phyloP scores from a whole-genome alignment of 1,140 invertebrate genomes.

The Andrena cerasifolii region DNA sequence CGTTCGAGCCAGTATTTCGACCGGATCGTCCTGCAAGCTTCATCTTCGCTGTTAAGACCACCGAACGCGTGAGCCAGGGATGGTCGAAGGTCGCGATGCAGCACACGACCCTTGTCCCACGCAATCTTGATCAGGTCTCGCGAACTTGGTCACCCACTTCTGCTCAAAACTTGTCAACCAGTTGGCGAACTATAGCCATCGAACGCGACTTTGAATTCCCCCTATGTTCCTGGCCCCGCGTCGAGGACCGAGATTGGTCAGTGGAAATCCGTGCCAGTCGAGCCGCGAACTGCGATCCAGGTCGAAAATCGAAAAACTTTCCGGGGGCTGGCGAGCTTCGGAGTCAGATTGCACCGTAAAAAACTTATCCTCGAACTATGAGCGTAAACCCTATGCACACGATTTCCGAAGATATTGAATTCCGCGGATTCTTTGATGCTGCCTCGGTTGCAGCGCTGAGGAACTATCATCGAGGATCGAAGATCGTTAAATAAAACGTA shows the following conservation, averaged over 20 bases:
- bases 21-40: no score
- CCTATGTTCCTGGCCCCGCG: slow-evolving; percentile 5
- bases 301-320: slow-evolving; percentile 39
- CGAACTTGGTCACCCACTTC: slow-evolving; percentile 65
- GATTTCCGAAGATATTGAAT: not conserved
- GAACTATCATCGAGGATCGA: not conserved
- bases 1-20: no score
- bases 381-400: not conserved
- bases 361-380: slow-evolving; percentile 28
- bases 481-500: slow-evolving; percentile 22
- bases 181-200: slow-evolving; percentile 61
- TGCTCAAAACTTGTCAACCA: slow-evolving; percentile 61
- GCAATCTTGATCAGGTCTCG: slow-evolving; percentile 45
- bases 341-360: slow-evolving; percentile 5
- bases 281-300: slow-evolving; percentile 12
- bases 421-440: no score
- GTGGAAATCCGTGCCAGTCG: slow-evolving; percentile 31
- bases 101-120: not conserved
- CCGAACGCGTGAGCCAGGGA: no score
- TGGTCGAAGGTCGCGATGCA: not conserved
- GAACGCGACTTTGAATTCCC: slow-evolving; percentile 27
- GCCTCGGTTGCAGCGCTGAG: no score
- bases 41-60: no score
- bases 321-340: not conserved
- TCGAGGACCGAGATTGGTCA: slow-evolving; percentile 44